Evolutionary conservation across 2,888 invertebrate genomes (phyloP), one percentile per base, ranked within the genome.

Genomic region (Euproctis similis): DNA sequence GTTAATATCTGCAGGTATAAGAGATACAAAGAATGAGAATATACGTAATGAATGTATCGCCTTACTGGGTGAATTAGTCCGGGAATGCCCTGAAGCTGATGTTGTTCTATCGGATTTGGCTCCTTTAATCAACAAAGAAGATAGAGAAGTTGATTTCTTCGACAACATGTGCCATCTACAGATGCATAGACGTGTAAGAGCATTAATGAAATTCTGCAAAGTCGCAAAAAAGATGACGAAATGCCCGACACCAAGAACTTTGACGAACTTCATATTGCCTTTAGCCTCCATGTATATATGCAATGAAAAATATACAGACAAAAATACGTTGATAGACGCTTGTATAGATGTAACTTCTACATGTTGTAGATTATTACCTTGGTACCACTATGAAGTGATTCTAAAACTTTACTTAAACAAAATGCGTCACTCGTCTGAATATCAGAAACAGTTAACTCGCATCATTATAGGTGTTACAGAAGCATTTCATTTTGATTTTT

Each of bases 121-220:
- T n/a, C 72, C 85, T 17, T 73, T 93, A 16, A 85, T 89, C 0
- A 91, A 91, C 55, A 87, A 89, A 64, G 76, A 70, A 24, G 96
- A 98, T 63, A 67, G 86, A 5, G 97, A 98, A 68, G 91, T 93
- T 0, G 97, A 98, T 71, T 97, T 98, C 86, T 98, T 97, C 63
- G 94, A 95, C 57, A 98, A 97, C 63, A 89, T 97, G 57, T 89
- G 89, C 12, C 97, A 98, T 76, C 71, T 95, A 24, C 94, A 98
- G 82, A 77, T 91, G 31, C 95, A 97, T 63, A 87, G 96, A 36
- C 91, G 94, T 57, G 92, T 92, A 0, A 87, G 94, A 53, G 97
- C 96, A 0, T 65, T 98, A 24, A 68, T 91, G 8, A 92, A 92
- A 53, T 92, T 94, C 58, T 89, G 89, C 36, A 87, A 87, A 41